A percentile compares a stretch with the other conserved stretches of the same genome.
These are phyloP conservation scores for Oryzias woworae DNA, from an alignment of 2,113 vertebrate species.

Conservation along the genomic window DNA sequence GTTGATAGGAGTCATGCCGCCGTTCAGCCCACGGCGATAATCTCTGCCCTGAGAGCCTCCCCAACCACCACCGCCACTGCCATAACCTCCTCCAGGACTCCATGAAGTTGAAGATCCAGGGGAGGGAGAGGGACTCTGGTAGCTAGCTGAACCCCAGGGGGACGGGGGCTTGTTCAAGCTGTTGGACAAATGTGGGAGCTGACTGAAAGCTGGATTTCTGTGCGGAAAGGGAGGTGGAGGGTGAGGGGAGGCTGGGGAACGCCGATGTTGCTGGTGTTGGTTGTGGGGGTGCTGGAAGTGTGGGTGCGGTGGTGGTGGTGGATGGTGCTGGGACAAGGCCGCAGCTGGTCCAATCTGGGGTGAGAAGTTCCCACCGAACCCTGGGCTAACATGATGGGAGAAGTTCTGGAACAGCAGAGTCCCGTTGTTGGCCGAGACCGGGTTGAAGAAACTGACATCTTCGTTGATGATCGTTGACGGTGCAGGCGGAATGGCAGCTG, in stretches of 20 bases:
- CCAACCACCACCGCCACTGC: constrained; percentile 88
- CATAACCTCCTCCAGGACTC: constrained; percentile 94
- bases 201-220: constrained; percentile 94
- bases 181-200: constrained; percentile 96
- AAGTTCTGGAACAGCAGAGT: constrained; percentile 99
- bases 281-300: constrained; percentile 96
- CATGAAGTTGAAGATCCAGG: constrained; percentile 93
- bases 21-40: constrained; percentile 93
- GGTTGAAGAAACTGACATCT: constrained; percentile 98
- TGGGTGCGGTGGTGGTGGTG: constrained; percentile 91
- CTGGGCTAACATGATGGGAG: constrained; percentile 95
- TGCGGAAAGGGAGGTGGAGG: constrained; percentile 94
- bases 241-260: constrained; percentile 96
- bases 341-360: constrained; percentile 90
- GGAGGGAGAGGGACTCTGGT: constrained; percentile 96
- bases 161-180: constrained; percentile 98
- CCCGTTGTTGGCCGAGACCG: constrained; percentile 93
- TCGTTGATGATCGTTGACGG: constrained; percentile 96
- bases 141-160: constrained; percentile 92
- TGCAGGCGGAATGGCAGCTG: constrained; percentile 93
- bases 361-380: constrained; percentile 97
- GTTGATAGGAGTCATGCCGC: constrained; percentile 94
- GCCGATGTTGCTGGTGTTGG: constrained; percentile 97
- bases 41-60: constrained; percentile 95
- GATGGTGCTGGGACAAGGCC: constrained; percentile 93